Base-by-base conservation (phyloP, 2,113 vertebrate genomes). In the Triplophysa dalaica region DNA sequence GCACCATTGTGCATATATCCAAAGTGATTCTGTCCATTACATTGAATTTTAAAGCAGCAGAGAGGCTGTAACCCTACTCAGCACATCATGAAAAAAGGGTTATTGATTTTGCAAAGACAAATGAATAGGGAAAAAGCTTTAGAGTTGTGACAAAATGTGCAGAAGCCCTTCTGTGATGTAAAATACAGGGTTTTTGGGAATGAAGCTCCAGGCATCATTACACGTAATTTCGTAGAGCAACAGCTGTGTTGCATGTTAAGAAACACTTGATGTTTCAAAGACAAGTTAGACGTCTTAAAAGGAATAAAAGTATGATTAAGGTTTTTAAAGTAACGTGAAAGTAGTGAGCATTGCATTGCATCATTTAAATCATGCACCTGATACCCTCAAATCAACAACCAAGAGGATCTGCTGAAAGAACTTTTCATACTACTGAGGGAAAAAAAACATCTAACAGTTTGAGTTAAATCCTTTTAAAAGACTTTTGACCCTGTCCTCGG, bases 11-110 rank as follows among this genome's bases (percentile, higher is more conserved):
- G 6, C 14, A 50, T 45, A 2, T 45, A 43, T 48, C 60, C 60
- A 50, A 62, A 63, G 60, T 29, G 60, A 48, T 75, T 63, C 16
- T 48, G 73, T n/a, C 22, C 60, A 75, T 63, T 63, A 50, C 41
- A 29, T 7, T 63, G 41, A 50, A 50, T 63, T 75, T 48, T n/a
- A 48, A 58, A 75, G 73, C 6, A 12, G 9, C 33, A 17, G 29
- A 5, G 33, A 60, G 58, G 29, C 56, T 63, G 24, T 50, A 63
- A 63, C 22, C 22, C 11, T 56, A 58, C 52, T 63, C 73, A 48
- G 61, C 38, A 29, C 41, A 63, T 45, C 43, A 63, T 8, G 4
- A n/a, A 75, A 48, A 26, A 63, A 63, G 19, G 41, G 43, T 50
- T 50, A 75, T 75, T 63, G 73, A 63, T 63, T 63, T n/a, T 45